These are phyloP conservation scores for Odocoileus virginianus DNA, from an alignment of 2,113 vertebrate genomes.

Conservation along the genomic window DNA sequence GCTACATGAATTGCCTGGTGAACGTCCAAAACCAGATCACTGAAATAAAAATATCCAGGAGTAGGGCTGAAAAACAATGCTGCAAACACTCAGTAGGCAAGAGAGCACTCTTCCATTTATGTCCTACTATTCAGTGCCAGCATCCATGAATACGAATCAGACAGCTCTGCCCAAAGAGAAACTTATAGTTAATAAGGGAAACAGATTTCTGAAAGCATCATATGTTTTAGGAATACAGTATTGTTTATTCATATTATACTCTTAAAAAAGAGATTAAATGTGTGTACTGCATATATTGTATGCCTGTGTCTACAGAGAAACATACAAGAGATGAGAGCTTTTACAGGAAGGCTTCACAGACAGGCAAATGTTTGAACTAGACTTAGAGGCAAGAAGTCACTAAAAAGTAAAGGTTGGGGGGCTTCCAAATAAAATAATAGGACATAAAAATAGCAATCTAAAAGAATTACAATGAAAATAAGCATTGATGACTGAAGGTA, in stretches of 20 bases:
- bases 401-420: neutral
- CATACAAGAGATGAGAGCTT: neutral
- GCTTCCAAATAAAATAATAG: neutral
- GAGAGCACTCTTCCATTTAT: neutral
- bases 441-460: neutral
- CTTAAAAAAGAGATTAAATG: neutral
- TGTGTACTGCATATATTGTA: neutral
- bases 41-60: neutral
- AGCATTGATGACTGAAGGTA: neutral
- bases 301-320: neutral
- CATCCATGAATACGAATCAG: neutral
- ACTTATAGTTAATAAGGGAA: neutral
- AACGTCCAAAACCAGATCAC: neutral
- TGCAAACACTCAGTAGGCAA: neutral
- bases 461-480: conserved; percentile 8
- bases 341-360: neutral
- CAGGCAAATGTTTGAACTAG: neutral
- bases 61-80: neutral
- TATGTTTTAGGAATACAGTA: neutral
- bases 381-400: neutral
- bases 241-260: neutral
- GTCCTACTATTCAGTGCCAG: neutral
- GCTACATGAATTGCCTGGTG: neutral
- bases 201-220: neutral
- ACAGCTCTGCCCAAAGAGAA: neutral